phyloP scores from a whole-genome alignment of 2,797 vertebrate species.

The Microctenopoma steveboyesi region DNA sequence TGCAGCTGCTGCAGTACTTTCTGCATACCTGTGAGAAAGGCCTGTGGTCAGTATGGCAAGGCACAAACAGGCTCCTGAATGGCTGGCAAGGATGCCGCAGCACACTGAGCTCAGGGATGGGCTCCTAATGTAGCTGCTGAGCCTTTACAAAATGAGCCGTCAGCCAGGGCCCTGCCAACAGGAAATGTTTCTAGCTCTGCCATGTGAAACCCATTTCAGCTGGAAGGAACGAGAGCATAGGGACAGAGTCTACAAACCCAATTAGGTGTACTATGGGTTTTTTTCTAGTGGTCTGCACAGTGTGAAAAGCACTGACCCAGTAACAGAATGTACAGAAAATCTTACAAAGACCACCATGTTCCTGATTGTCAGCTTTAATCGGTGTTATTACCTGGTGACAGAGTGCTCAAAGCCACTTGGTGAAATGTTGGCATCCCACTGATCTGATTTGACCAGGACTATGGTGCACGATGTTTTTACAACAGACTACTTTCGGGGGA shows the following conservation, averaged over 20 bases:
- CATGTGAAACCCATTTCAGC: conserved; percentile 81
- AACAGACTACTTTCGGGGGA: conserved; percentile 27
- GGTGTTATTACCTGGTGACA: conserved; percentile 28
- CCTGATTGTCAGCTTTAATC: conserved; percentile 22
- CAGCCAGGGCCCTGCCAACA: conserved; percentile 68
- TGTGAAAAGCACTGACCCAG: conserved; percentile 63
- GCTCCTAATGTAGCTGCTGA: conserved; percentile 60
- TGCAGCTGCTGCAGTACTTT: conserved; percentile 24
- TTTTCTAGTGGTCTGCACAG: conserved; percentile 52
- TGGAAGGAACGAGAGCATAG: conserved; percentile 66
- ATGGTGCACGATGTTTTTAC: conserved; percentile 16
- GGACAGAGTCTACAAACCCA: conserved; percentile 79
- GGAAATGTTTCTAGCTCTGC: conserved; percentile 80
- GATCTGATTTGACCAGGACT: conserved; percentile 15
- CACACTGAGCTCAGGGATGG: conserved; percentile 52
- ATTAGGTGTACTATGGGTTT: conserved; percentile 77
- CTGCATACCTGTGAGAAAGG: conserved; percentile 35
- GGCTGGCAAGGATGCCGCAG: conserved; percentile 51
- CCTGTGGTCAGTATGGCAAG: conserved; percentile 47
- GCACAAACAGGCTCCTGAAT: conserved; percentile 38
- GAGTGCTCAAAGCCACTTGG: conserved; percentile 19
- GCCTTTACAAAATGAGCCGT: conserved; percentile 73
- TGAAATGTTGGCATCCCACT: conserved; percentile 5
- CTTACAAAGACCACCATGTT: conserved; percentile 39
- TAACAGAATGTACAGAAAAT: conserved; percentile 66